These are phyloP conservation scores for Orussus abietinus DNA, from an alignment of 1,140 invertebrate species.

Conservation along the genomic window DNA sequence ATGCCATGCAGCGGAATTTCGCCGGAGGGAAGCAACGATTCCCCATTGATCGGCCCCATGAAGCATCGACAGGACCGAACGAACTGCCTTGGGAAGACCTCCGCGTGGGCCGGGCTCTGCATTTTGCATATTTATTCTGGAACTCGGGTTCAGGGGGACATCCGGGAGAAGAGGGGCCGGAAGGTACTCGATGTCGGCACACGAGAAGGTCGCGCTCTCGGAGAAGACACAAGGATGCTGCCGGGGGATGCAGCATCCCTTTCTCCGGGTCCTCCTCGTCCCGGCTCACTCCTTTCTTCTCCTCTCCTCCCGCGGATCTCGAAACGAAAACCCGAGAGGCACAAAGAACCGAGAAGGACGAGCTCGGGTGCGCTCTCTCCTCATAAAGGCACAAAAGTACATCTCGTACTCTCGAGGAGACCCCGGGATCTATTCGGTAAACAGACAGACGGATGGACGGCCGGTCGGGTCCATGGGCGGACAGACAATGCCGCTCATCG, in stretches of 20 bases:
- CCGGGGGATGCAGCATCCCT: constrained; percentile 20
- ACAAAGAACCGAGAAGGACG: constrained; percentile 44
- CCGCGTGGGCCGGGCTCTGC: no score
- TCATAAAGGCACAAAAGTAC: constrained; percentile 48
- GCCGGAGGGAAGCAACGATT: no score
- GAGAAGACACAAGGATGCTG: constrained; percentile 17
- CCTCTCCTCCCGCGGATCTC: constrained; percentile 19
- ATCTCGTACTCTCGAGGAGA: constrained; percentile 26
- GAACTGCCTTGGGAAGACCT: no score
- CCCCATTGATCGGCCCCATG: no score
- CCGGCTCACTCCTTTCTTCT: constrained; percentile 10
- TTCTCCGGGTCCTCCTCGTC: constrained; percentile 12
- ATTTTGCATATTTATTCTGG: no score
- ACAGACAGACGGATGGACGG: constrained; percentile 37
- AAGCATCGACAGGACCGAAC: no score
- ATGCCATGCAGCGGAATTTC: no score
- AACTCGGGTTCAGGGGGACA: no score
- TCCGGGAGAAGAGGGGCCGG: no score
- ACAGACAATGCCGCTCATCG: constrained; percentile 52
- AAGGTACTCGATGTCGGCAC: no score
- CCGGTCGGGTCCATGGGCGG: constrained; percentile 32
- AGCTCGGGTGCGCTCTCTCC: constrained; percentile 26
- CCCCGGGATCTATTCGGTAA: constrained; percentile 49
- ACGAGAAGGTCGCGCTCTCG: no score
- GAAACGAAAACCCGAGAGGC: constrained; percentile 36